phyloP scores from a whole-genome alignment of 2,797 vertebrate species.

The Peromyscus aztecus region DNA sequence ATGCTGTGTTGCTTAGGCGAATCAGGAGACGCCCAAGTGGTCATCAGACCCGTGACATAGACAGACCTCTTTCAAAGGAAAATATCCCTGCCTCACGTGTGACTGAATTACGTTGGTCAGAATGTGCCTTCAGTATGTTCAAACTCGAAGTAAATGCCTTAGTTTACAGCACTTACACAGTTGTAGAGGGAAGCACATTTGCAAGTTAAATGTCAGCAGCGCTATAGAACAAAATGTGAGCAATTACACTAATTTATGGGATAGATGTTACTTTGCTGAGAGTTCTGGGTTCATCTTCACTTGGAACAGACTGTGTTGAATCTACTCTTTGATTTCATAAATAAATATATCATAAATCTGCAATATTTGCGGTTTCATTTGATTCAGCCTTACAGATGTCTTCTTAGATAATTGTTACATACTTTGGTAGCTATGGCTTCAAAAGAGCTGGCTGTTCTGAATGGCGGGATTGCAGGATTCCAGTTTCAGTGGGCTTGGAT shows the following conservation, averaged over 20 bases:
- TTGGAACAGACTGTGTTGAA: slow-evolving; percentile 31
- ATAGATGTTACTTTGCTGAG: slow-evolving; percentile 58
- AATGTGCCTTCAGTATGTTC: slow-evolving; percentile 13
- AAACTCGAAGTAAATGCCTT: slow-evolving; percentile 48
- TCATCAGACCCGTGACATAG: slow-evolving; percentile 5
- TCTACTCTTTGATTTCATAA: slow-evolving; percentile 45
- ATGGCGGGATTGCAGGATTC: background rate
- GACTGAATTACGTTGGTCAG: slow-evolving; percentile 50
- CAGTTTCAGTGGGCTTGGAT: background rate
- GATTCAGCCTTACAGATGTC: background rate
- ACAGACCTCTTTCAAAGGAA: slow-evolving; percentile 25
- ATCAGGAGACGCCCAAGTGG: background rate
- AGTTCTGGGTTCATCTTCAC: slow-evolving; percentile 24
- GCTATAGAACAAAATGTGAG: slow-evolving; percentile 45
- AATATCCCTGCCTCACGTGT: slow-evolving; percentile 26
- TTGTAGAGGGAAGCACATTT: slow-evolving; percentile 49
- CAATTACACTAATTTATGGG: slow-evolving; percentile 50
- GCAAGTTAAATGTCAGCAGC: slow-evolving; percentile 60
- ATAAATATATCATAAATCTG: background rate
- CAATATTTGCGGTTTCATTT: background rate
- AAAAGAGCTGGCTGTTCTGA: slow-evolving; percentile 10
- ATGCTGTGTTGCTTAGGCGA: background rate
- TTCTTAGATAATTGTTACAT: slow-evolving; percentile 31
- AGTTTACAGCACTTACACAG: background rate
- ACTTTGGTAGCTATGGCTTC: slow-evolving; percentile 18